Evolutionary conservation across 2,888 invertebrate species (phyloP), one percentile per base, ranked within the genome.

Genomic region (Phengaris arion): DNA sequence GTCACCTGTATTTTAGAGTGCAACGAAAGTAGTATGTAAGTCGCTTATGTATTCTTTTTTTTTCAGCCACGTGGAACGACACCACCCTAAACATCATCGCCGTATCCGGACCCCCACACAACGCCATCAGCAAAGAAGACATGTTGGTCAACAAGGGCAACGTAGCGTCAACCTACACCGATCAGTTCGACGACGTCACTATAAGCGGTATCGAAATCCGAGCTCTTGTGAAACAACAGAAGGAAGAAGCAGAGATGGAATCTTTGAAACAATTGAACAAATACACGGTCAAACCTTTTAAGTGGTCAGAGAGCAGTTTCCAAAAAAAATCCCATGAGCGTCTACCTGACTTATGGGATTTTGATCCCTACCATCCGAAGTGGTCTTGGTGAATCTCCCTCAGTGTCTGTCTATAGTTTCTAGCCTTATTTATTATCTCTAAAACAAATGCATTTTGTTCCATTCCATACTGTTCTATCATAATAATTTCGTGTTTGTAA

Each of bases 341-440:
- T 3, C 96, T 97, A 10, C 97, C 97, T 0, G 96, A 97, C 81
- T 86, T 94, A 72, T 98, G 96, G 94, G 91, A 94, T 73, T 98
- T 97, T 84, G 90, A 94, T 55, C 94, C 95, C 2, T 91, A 95
- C 70, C 85, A 87, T 76, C 95, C 95, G 22, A 85, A 87, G 77
- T 96, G 96, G 95, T 92, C 93, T 75, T 95, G 95, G 95, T 89
- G 92, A 90, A 90, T 87, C 85, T 87, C 80, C 10, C 74, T 75
- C 74, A 2, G 45, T 15, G 3, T 69, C 22, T 22, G n/a, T 69
- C 46, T 35, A 48, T 54, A 45, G 54, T 59, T 13, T 73, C 48
- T 48, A 15, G 13, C n/a, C 2, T 46, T n/a, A 46, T 69, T 22
- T 22, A 22, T 22, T 22, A 48, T 46, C 7, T 59, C 6, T 68